A percentile compares a stretch with the other conserved stretches of the same genome.
Conservation (phyloP, 2,797 vertebrate genomes). For the Cyclopterus lumpus region DNA sequence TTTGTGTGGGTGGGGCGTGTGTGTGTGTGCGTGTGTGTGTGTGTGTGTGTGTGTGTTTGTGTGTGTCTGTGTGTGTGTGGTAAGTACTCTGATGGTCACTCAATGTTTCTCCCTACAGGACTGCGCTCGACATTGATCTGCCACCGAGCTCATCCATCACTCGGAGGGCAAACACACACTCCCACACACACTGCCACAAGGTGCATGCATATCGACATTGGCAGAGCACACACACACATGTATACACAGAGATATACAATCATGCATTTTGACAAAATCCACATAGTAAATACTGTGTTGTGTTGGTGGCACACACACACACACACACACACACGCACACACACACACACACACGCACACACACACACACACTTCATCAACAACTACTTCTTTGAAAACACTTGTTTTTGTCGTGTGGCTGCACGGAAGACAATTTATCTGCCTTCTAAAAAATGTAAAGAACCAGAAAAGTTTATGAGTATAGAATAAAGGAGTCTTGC, state of each 20-base stretch:
- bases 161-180: slow-evolving; percentile 14
- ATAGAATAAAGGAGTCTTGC: slow-evolving; percentile 9
- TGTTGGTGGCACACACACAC: background rate
- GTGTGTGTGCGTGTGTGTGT: slow-evolving; percentile 12
- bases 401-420: slow-evolving; percentile 11
- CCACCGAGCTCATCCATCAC: slow-evolving; percentile 44
- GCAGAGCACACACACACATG: background rate
- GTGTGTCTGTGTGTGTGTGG: slow-evolving; percentile 37
- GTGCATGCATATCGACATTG: background rate
- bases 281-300: background rate
- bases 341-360: too few relatives aligned
- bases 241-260: slow-evolving; percentile 1
- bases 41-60: slow-evolving; percentile 21
- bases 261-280: background rate
- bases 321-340: background rate
- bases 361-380: background rate
- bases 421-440: background rate
- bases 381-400: background rate
- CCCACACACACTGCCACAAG: background rate
- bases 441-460: slow-evolving; percentile 8
- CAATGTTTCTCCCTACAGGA: slow-evolving; percentile 27
- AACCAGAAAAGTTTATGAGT: slow-evolving; percentile 14
- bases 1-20: slow-evolving; percentile 15
- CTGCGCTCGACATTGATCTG: slow-evolving; percentile 32
- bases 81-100: slow-evolving; percentile 34